Base-by-base conservation (phyloP, 2,888 invertebrate genomes). In the Laothoe populi region DNA sequence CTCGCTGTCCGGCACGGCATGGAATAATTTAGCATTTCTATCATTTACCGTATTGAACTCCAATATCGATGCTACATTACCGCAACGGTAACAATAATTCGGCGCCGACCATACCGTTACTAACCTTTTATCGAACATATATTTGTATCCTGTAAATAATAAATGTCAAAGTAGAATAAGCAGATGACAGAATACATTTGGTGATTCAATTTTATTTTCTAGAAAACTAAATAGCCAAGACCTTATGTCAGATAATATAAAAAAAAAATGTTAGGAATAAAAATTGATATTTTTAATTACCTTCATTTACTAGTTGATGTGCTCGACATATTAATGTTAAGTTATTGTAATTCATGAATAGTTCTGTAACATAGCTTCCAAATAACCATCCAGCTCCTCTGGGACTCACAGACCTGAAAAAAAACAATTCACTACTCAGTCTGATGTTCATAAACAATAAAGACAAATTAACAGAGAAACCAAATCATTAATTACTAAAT, bases 81-180 rank as follows among this genome's bases (percentile, higher is more conserved):
- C 99, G 84, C 99, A 99, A 26, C 99, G 96, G 87, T 99, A 99
- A 90, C 99, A 99, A 89, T 99, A 99, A 92, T 99, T 99, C 4
- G 99, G 99, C 4, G 99, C 99, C 16, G 99, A 99, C 98, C 99
- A 99, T 1, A 99, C 98, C 0, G 99, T 99, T 40, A 99, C 99
- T 74, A 99, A 92, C 84, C 97, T 97, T 76, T 98, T 97, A 81
- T 99, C 96, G 88, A 99, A 99, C 98, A 99, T 98, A 86, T 98
- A 99, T 93, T 98, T 99, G 90, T 96, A 98, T 67, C 98, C 98
- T 97, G 92, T 23, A 94, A 86, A 59, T 45, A 71, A 64, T 63
- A n/a, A 26, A 4, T 4, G 3, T 26, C 26, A 38, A 11, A 40
- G 53, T 23, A 42, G 31, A 10, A 44, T 48, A 11, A 42, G 67